Evolutionary conservation across 1,140 invertebrate genomes (phyloP), one percentile per base, ranked within the genome.

Genomic region (Drosophila quadrilineata): DNA sequence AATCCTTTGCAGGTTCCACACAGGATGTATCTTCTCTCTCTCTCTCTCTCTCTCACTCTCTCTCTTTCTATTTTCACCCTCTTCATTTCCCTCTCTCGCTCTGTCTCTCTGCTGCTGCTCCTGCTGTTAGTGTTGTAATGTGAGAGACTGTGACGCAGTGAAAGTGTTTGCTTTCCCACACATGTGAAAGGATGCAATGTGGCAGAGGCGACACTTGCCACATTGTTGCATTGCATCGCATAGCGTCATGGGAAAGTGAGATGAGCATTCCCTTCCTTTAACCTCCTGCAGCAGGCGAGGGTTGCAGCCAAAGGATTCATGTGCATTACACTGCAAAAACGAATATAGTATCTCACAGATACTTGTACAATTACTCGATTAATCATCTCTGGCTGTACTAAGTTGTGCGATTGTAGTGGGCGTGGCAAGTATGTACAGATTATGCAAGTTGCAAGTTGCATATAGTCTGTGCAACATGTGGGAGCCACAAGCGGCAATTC

Each of bases 1-100:
- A 84, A 84, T 84, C 79, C 79, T 84, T 84, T 84, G 79, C 79
- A 84, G 66, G 74, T 77, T 74, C 62, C 62, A 17, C 58, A 75
- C 76, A 85, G 79, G 74, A 85, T 85, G 79, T n/a, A n/a, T n/a
- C n/a, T n/a, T n/a, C n/a, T n/a, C n/a, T n/a, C n/a, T n/a, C n/a
- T n/a, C n/a, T n/a, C n/a, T n/a, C n/a, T n/a, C n/a, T n/a, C n/a
- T n/a, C n/a, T n/a, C n/a, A n/a, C n/a, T n/a, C n/a, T n/a, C n/a
- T n/a, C n/a, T n/a, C n/a, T n/a, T n/a, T n/a, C n/a, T n/a, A n/a
- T n/a, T n/a, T n/a, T n/a, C n/a, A n/a, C n/a, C n/a, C n/a, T n/a
- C n/a, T n/a, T n/a, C n/a, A n/a, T n/a, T n/a, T n/a, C n/a, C n/a
- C n/a, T n/a, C n/a, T n/a, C n/a, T n/a, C n/a, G n/a, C n/a, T 29